Base-by-base conservation (phyloP, 2,113 vertebrate genomes). In the Nicator chloris region DNA sequence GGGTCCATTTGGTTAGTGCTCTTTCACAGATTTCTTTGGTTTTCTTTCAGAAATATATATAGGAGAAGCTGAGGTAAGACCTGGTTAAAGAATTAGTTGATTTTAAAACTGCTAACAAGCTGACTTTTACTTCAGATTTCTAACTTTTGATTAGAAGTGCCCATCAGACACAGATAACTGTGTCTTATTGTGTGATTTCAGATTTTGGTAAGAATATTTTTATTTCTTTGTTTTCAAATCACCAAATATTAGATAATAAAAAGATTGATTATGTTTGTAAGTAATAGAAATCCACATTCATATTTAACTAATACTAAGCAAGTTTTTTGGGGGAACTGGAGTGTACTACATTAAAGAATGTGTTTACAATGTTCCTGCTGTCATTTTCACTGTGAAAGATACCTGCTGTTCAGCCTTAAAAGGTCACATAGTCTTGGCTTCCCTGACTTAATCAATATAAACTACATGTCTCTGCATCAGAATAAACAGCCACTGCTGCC, bases 341-440 rank as follows among this genome's bases (percentile, higher is more conserved):
- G 56, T 35, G 31, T 44, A 20, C 23, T 83, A 15, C 64, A 65
- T 63, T 70, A 89, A 91, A 90, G 26, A 82, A 83, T 77, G 39
- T 75, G 69, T 93, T 87, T 95, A 84, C 76, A 82, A 47, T 69
- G 54, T 51, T 77, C 56, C 37, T 81, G 30, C 42, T 88, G 88
- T 85, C 83, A 92, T 94, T 95, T 95, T 82, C 81, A 64, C 54
- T 63, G 60, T 88, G 75, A 81, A 87, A 91, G 64, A 64, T 88
- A 83, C 61, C 65, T 84, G 63, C 49, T 91, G 15, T 80, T 95
- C 86, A 93, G 91, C 57, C 53, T 96, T 83, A 61, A 95, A 97
- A 97, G 96, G 95, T 97, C 96, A 96, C 40, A 92, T 16, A 95
- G 60, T 66, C 87, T 96, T 96, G 92, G 47, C 70, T 97, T 97